Conservation (phyloP, 2,113 vertebrate species). For the Typhlomys cinereus region DNA sequence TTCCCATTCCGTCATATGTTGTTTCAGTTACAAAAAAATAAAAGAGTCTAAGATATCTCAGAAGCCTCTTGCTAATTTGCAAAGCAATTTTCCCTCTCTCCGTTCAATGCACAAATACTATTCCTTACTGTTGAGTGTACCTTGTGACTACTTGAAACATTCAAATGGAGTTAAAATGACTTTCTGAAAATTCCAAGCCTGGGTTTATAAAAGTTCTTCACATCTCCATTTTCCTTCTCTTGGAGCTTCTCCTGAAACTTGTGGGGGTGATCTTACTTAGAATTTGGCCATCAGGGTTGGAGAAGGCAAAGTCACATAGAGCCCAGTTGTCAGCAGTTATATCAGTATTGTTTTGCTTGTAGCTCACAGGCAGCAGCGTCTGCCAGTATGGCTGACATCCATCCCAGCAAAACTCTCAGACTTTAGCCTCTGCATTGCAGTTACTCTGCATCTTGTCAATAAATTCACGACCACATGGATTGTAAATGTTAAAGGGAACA, state of each 20-base stretch:
- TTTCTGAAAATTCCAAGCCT: not conserved
- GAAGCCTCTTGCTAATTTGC: not conserved
- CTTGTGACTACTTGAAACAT: not conserved
- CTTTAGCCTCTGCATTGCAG: not conserved
- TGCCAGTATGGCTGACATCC: not conserved
- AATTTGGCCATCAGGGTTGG: not conserved
- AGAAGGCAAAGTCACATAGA: not conserved
- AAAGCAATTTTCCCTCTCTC: not conserved
- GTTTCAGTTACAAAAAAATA: not conserved
- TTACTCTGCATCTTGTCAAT: too few species aligned
- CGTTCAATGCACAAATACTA: not conserved
- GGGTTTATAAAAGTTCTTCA: not conserved
- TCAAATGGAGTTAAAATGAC: not conserved
- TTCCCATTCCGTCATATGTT: not conserved
- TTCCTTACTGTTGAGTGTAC: not conserved
- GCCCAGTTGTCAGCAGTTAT: not conserved
- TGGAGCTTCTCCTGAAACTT: not conserved
- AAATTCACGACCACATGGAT: too few species aligned
- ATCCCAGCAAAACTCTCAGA: not conserved
- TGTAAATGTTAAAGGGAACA: too few species aligned
- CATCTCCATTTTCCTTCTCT: not conserved
- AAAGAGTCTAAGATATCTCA: not conserved
- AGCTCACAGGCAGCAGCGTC: not conserved
- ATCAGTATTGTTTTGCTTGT: not conserved
- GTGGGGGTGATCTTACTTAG: not conserved